phyloP scores from a whole-genome alignment of 2,113 vertebrate genomes.

The Pteruthius melanotis region DNA sequence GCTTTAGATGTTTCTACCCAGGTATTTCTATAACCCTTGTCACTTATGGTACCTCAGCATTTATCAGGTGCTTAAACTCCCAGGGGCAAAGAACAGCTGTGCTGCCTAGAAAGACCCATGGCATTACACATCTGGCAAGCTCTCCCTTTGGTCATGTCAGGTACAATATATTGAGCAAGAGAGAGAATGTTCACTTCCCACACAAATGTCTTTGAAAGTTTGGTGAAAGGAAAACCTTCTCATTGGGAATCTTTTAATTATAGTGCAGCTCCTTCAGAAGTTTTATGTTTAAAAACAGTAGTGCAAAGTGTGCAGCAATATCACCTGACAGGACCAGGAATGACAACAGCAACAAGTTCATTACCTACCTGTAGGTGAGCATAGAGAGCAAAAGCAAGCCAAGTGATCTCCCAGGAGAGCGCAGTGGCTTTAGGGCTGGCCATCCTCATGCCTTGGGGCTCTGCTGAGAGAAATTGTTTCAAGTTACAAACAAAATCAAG shows the following conservation, averaged over 20 bases:
- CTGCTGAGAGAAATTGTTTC: conserved; percentile 43
- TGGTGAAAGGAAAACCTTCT: not conserved
- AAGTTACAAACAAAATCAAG: conserved; percentile 39
- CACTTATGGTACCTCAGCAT: not conserved
- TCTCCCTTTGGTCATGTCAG: not conserved
- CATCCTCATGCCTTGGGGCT: conserved; percentile 30
- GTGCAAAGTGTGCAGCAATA: not conserved
- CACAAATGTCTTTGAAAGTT: not conserved
- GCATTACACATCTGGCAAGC: not conserved
- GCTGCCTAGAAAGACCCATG: not conserved
- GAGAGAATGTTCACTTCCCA: not conserved
- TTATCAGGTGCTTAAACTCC: not conserved
- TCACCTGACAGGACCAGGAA: not conserved
- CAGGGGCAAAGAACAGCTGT: not conserved
- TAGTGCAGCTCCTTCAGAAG: not conserved
- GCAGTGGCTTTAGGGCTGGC: conserved; percentile 20
- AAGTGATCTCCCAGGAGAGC: conserved; percentile 57
- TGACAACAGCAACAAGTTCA: not conserved
- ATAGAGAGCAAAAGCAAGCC: conserved; percentile 55
- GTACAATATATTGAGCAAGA: not conserved
- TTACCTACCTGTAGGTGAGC: conserved; percentile 71
- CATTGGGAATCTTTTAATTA: not conserved
- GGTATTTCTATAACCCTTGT: not conserved
- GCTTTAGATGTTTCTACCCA: not conserved
- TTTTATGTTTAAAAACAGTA: not conserved